phyloP scores from a whole-genome alignment of 2,113 vertebrate genomes.

The Mixornis gularis region DNA sequence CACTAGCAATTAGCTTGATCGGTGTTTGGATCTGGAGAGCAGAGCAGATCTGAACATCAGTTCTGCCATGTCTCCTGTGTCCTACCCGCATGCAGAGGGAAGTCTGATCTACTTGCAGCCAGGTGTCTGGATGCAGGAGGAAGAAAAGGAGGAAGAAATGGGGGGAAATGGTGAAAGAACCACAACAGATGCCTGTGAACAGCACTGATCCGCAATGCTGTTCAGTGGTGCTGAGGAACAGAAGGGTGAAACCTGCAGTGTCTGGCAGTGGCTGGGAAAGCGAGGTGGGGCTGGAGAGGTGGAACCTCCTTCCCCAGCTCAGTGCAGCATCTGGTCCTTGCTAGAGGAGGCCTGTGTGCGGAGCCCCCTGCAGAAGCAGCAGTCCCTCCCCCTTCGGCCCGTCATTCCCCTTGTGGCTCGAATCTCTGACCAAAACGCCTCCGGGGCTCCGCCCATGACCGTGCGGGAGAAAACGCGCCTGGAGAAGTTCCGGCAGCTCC shows the following conservation, averaged over 20 bases:
- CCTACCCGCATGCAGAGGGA: not conserved
- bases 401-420: constrained; percentile 93
- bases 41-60: not conserved
- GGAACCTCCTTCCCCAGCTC: not conserved
- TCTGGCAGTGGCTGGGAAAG: not conserved
- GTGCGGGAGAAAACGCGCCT: constrained; percentile 92
- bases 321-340: not conserved
- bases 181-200: not conserved
- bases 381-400: constrained; percentile 88
- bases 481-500: constrained; percentile 92
- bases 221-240: not conserved
- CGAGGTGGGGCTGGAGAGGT: not conserved
- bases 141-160: not conserved
- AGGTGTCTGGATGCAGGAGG: not conserved
- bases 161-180: not conserved
- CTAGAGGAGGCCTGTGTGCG: constrained; percentile 73
- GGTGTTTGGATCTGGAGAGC: not conserved
- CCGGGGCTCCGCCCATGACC: constrained; percentile 91
- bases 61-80: not conserved
- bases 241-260: not conserved
- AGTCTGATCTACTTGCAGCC: not conserved
- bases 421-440: constrained; percentile 96
- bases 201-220: not conserved
- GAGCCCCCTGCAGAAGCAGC: constrained; percentile 87
- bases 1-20: not conserved